phyloP scores from a whole-genome alignment of 2,113 vertebrate species.

The Edolisoma coerulescens region DNA sequence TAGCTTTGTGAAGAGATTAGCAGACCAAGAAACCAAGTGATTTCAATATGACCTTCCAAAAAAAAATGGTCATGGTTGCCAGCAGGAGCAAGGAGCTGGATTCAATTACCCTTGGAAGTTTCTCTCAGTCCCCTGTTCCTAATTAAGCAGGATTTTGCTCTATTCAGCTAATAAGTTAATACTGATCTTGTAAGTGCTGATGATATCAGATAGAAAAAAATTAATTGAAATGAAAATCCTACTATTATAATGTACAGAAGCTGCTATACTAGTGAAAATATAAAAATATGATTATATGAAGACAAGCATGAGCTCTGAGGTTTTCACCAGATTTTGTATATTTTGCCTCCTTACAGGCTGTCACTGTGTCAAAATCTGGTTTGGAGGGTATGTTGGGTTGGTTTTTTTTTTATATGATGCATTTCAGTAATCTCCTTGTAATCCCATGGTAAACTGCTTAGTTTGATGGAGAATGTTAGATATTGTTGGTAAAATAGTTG shows the following conservation, averaged over 20 bases:
- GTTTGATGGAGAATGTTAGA: constrained; percentile 38
- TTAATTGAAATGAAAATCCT: background rate
- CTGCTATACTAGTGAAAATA: background rate
- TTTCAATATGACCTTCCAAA: constrained; percentile 34
- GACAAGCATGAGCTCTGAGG: background rate
- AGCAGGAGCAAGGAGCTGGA: background rate
- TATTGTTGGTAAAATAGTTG: background rate
- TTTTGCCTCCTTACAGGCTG: background rate
- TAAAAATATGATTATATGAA: background rate
- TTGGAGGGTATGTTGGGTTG: background rate
- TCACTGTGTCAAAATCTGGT: background rate
- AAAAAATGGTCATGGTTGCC: background rate
- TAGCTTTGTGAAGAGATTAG: background rate
- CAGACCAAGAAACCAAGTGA: background rate
- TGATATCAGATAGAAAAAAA: background rate
- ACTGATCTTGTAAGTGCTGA: background rate
- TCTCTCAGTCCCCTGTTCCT: background rate
- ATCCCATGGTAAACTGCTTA: constrained; percentile 52
- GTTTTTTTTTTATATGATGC: background rate
- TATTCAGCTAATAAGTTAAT: background rate
- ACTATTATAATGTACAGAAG: background rate
- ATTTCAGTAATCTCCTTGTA: constrained; percentile 58
- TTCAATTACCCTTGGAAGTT: constrained; percentile 26
- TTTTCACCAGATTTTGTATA: background rate
- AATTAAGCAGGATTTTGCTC: constrained; percentile 25